Base-by-base conservation (phyloP, 2,888 invertebrate species). In the Rosalia funebris region DNA sequence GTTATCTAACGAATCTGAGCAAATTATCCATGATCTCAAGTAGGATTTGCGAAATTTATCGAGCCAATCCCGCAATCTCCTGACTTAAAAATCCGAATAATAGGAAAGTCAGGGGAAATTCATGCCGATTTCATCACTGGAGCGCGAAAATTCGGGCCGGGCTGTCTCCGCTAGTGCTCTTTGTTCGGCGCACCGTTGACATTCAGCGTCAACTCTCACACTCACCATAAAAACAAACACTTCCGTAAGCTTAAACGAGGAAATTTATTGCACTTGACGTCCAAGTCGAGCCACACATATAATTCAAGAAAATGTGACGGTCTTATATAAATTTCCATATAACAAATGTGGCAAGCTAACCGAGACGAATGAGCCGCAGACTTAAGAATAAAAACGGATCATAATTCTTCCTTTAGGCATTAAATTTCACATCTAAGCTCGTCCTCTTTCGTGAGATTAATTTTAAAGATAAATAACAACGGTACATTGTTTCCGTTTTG, bases 251-350 rank as follows among this genome's bases (percentile, higher is more conserved):
- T 53, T 60, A 56, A 62, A 57, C 58, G 52, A 60, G 58, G 15
- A 53, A 60, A 68, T 65, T 65, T 68, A 63, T 63, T 48, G 65
- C 63, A 57, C 60, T 63, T 57, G 62, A 66, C 60, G 63, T 65
- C 60, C 63, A 56, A 63, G 52, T 62, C 60, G 62, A 63, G 62
- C 60, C 47, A 50, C 56, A 60, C 60, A 56, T 56, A 56, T 66
- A 65, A 67, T 64, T 67, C 59, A 65, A 63, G 64, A 57, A 68
- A 66, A 66, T 63, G 60, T 58, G 60, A 61, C 63, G 62, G 62
- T 55, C 60, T 60, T 63, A 64, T 57, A 67, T 69, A 62, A 63
- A 67, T 62, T 65, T 65, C 60, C 63, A 68, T 61, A 48, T 60
- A 66, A 69, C 65, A 66, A 69, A 69, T 62, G 63, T 61, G 47